Percentiles rank a stretch among this genome's conserved stretches.
Conservation (phyloP, 2,888 invertebrate genomes). For the Acheta domesticus region DNA sequence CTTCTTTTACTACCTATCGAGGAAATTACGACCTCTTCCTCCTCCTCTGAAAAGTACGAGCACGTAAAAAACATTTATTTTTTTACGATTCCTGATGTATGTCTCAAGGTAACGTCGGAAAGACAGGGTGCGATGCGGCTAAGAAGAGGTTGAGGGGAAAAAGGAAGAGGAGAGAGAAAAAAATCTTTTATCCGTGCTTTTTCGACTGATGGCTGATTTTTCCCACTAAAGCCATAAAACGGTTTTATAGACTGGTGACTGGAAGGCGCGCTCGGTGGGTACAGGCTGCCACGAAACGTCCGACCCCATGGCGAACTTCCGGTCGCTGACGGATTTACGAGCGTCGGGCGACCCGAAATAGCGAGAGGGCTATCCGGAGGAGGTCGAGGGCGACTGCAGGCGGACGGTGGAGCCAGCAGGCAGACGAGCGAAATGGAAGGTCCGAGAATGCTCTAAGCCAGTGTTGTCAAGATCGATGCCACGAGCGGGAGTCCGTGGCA, state of each 20-base stretch:
- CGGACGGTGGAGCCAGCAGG: too few species aligned
- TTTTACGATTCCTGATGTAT: conserved; percentile 3
- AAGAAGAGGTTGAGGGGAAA: not conserved
- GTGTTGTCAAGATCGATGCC: too few species aligned
- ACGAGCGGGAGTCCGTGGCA: too few species aligned
- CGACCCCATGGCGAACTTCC: not conserved
- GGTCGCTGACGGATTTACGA: not conserved
- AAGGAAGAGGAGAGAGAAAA: not conserved
- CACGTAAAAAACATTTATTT: conserved; percentile 1
- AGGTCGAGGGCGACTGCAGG: too few species aligned
- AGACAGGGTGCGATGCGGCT: not conserved
- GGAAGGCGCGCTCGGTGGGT: not conserved
- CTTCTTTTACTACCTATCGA: too few species aligned
- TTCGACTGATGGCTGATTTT: conserved; percentile 18
- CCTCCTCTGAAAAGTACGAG: not conserved
- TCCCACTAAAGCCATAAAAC: conserved; percentile 18
- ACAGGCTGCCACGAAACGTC: not conserved
- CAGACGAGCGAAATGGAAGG: too few species aligned
- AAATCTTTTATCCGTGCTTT: not conserved
- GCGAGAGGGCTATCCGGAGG: too few species aligned
- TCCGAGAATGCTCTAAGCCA: too few species aligned
- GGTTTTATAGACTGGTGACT: conserved; percentile 9
- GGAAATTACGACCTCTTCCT: not conserved
- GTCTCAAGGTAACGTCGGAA: not conserved
- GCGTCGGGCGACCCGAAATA: too few species aligned